These are phyloP conservation scores for Clunio marinus DNA, from an alignment of 2,888 invertebrate genomes.

Conservation along the genomic window DNA sequence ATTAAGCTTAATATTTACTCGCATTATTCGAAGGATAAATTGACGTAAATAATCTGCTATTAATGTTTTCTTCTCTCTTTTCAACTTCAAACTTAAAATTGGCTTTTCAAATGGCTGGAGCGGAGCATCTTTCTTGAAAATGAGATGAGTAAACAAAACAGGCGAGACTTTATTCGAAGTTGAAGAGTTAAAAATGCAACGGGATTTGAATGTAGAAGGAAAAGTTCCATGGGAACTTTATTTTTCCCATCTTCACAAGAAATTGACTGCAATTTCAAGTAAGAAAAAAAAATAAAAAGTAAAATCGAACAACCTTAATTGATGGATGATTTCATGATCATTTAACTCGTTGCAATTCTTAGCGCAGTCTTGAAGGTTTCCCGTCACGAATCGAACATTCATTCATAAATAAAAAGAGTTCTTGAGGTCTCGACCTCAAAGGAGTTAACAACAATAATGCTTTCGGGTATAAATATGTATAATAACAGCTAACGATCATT, in stretches of 20 bases:
- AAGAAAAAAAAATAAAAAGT: no score
- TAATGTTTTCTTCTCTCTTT: constrained; percentile 3
- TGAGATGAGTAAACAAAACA: constrained; percentile 13
- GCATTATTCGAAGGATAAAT: constrained; percentile 32
- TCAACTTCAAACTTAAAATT: neutral
- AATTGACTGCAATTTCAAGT: no score
- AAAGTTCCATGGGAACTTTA: constrained; percentile 8
- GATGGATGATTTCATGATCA: constrained; percentile 26
- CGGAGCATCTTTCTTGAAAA: neutral
- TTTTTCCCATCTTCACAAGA: constrained; percentile 11
- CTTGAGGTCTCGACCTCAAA: constrained; percentile 24
- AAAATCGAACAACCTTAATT: constrained; percentile 31
- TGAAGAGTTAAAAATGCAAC: constrained; percentile 13
- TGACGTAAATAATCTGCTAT: constrained; percentile 23
- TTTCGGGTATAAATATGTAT: neutral
- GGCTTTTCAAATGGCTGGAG: neutral
- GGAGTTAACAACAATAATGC: neutral
- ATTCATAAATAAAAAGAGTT: neutral
- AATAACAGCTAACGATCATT: no score
- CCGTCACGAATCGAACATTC: constrained; percentile 10
- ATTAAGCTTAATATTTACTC: constrained; percentile 34
- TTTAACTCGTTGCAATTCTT: neutral
- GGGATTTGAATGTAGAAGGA: constrained; percentile 11
- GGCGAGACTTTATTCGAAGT: neutral
- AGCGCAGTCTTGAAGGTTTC: neutral